Conservation (phyloP, 2,797 vertebrate genomes). For the Margarornis squamiger region DNA sequence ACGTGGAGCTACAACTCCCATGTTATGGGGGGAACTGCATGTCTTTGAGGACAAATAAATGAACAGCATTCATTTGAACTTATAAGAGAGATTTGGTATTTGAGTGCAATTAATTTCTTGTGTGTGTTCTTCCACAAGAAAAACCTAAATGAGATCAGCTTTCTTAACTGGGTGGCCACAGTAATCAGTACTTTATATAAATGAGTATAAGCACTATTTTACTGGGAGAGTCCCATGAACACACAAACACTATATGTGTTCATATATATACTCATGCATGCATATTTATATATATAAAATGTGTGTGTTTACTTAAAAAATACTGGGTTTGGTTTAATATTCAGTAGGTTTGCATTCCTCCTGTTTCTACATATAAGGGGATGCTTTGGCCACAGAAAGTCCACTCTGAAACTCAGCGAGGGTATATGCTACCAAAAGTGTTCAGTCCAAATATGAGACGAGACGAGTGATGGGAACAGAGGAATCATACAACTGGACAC, state of each 20-base stretch:
- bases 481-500: fast-evolving
- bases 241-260: not conserved
- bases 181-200: not conserved
- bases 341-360: not conserved
- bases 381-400: not conserved
- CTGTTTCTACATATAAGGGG: not conserved
- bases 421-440: not conserved
- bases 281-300: not conserved
- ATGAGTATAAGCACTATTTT: not conserved
- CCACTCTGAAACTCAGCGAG: not conserved
- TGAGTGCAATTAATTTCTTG: not conserved
- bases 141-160: not conserved
- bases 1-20: fast-evolving
- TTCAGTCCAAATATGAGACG: not conserved
- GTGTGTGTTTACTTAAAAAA: not conserved
- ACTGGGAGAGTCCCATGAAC: not conserved
- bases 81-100: not conserved
- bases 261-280: not conserved
- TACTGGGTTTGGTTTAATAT: not conserved
- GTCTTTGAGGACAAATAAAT: not conserved
- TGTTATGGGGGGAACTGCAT: not conserved
- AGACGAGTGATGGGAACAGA: not conserved
- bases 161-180: not conserved
- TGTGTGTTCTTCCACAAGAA: not conserved
- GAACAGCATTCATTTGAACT: not conserved